A percentile compares a stretch with the other conserved stretches of the same genome.
Evolutionary conservation across 1,140 invertebrate species (phyloP).

Genomic region (Aplysia californica): DNA sequence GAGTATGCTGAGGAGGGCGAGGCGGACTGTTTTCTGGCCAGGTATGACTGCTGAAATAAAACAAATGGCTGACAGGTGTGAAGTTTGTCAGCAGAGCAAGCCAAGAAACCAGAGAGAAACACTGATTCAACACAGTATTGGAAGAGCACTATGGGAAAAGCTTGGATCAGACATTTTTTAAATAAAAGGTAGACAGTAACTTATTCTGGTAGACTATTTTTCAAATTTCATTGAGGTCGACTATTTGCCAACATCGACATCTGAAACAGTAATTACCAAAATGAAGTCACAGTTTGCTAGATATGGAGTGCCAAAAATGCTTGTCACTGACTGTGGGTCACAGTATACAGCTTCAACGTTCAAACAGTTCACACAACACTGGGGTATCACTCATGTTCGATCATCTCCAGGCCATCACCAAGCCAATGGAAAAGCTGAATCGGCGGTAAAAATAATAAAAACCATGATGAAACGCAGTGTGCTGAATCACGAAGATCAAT

Average conservation of each 20-base stretch:
- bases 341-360: neutral
- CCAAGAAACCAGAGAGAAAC: neutral
- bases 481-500: conserved; percentile 22
- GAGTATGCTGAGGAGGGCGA: neutral
- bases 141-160: neutral
- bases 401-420: conserved; percentile 31
- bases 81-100: neutral
- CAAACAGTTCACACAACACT: neutral
- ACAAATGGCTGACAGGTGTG: neutral
- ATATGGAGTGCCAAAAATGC: neutral
- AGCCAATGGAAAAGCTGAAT: conserved; percentile 43
- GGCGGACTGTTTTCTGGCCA: neutral
- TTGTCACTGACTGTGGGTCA: neutral
- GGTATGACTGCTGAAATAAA: neutral
- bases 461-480: conserved; percentile 39
- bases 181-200: neutral
- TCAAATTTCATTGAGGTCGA: conserved; percentile 2
- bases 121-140: neutral
- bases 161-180: neutral
- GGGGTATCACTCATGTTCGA: conserved; percentile 16
- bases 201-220: neutral
- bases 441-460: conserved; percentile 44
- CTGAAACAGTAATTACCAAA: neutral
- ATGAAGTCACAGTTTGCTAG: neutral
- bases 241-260: neutral